Evolutionary conservation across 2,797 vertebrate genomes (phyloP), one percentile per base, ranked within the genome.

Genomic region (Pagetopsis macropterus): DNA sequence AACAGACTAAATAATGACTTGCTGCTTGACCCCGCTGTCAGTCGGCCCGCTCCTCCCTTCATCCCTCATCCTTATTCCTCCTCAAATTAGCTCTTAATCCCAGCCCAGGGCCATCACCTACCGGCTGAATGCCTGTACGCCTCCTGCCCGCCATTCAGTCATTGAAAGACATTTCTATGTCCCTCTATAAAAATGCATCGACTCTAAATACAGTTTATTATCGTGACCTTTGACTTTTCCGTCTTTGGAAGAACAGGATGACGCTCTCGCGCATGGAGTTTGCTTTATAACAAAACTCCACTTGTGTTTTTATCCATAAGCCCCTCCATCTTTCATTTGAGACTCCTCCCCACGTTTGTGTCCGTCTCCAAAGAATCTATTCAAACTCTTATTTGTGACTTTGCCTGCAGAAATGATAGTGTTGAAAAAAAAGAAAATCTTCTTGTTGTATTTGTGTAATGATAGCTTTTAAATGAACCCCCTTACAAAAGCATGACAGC

Each of bases 401-500:
- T 97, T 96, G 94, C 96, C 94, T 97, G 96, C 95, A 93, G 94
- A 96, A 94, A 94, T 91, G 91, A 90, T 93, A 92, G 89, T 91
- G 88, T 84, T 89, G 64, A 77, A 84, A 89, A 91, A 91, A 87
- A 88, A 90, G 83, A 88, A 90, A 94, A 89, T 93, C 90, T 95
- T 94, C 95, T 94, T 92, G 94, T 96, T 96, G 96, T 98, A 95
- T 96, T 97, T 97, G 96, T 98, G 97, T 96, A 96, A 97, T 95
- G 92, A 96, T 95, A 96, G 94, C 95, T 96, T 97, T 97, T 96
- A 96, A 97, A 96, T 95, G 94, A 93, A 94, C 94, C 93, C 93
- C 93, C 95, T 95, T 95, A 95, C 94, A 94, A 96, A 94, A 96
- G 97, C 98, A 99, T 98, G 98, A 96, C 94, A 95, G 94, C 95